Base-by-base conservation (phyloP, 2,797 vertebrate species). In the Valencia hispanica region DNA sequence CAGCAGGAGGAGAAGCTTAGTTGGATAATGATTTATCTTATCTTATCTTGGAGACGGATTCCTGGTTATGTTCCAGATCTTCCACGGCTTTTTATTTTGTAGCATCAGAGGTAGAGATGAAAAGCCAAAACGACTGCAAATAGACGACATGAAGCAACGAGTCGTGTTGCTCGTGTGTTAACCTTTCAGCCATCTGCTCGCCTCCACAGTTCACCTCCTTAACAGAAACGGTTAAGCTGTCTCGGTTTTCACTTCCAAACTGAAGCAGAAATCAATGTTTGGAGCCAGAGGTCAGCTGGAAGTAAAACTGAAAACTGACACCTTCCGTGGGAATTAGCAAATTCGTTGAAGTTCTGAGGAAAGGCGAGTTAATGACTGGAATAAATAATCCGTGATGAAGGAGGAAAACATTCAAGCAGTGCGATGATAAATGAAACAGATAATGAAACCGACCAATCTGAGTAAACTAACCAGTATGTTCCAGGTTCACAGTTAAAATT, bases 341-440 rank as follows among this genome's bases (percentile, higher is more conserved):
- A 32, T 34, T 1, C 27, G 4, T 12, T 14, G 39, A 66, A 27
- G 43, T 84, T 84, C 81, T 36, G 14, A 25, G 63, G 79, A 88
- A 84, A 72, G 34, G 15, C 27, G 0, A 4, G 27, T 6, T 53
- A 36, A 1, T 12, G 43, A 47, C 9, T 0, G 27, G 6, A 69
- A 70, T 81, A 27, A 76, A 63, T 45, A 36, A 75, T 45, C 51
- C 7, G 48, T 55, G 75, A 57, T 45, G 76, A 73, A 18, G 17
- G 59, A 63, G 15, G 15, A 20, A 63, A 63, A 63, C 9, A 36
- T 63, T 63, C 36, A 36, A 10, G 3, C 8, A 36, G 22, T 36
- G 30, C 0, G 27, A 3, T 4, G 34, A 17, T n/a, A n/a, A n/a
- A n/a, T n/a, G n/a, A n/a, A n/a, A n/a, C n/a, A n/a, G n/a, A n/a